These are phyloP conservation scores for Eledona agricola DNA, from an alignment of 2,888 invertebrate species.

Conservation along the genomic window DNA sequence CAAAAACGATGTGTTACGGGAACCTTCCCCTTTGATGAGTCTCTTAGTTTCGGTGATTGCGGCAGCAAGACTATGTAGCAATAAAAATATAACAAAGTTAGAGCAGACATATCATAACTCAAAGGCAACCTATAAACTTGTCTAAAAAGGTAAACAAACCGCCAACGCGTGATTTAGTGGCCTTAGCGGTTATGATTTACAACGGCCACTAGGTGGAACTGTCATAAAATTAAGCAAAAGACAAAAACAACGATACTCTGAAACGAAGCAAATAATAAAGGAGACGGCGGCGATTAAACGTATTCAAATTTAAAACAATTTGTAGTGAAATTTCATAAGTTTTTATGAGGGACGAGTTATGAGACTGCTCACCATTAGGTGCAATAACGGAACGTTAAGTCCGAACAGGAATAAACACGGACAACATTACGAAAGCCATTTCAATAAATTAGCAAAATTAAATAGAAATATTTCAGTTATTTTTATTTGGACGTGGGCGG, in stretches of 20 bases:
- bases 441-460: conserved; percentile 41
- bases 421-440: conserved; percentile 32
- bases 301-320: conserved; percentile 41
- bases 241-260: conserved; percentile 4
- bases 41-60: too few relatives aligned
- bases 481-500: conserved; percentile 33
- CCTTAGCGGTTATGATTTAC: conserved; percentile 36
- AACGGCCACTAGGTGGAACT: conserved; percentile 28
- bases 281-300: conserved; percentile 8
- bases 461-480: conserved; percentile 37
- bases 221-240: conserved; percentile 31
- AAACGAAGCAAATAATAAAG: conserved; percentile 6
- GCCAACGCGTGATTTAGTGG: conserved; percentile 51
- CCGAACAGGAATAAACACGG: conserved; percentile 31
- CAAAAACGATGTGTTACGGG: too few relatives aligned
- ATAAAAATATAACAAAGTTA: conserved; percentile 47
- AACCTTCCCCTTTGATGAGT: too few relatives aligned
- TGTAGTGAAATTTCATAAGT: conserved; percentile 36
- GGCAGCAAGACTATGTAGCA: conserved; percentile 37
- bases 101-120: conserved; percentile 51
- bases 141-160: conserved; percentile 54
- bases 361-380: conserved; percentile 34
- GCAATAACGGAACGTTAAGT: conserved; percentile 36
- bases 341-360: conserved; percentile 34
- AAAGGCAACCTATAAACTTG: conserved; percentile 53